Evolutionary conservation across 2,888 invertebrate species (phyloP).

Genomic region (Idaea biselata): DNA sequence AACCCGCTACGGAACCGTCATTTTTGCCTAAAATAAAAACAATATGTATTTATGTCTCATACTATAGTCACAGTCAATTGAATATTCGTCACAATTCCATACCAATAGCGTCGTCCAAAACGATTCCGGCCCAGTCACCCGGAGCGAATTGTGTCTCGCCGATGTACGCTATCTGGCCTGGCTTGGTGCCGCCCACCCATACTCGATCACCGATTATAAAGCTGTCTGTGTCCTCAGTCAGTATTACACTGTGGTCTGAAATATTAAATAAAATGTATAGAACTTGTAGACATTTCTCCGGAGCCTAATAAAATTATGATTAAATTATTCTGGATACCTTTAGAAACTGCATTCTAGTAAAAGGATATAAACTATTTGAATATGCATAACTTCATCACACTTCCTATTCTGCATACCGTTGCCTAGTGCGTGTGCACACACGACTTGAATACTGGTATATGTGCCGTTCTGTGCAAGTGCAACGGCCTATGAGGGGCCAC

Average conservation of each 20-base stretch:
- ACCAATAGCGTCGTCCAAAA: conserved; percentile 97
- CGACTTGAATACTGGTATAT: conserved; percentile 48
- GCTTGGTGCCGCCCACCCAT: conserved; percentile 95
- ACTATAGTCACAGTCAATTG: conserved; percentile 5
- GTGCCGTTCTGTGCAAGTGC: conserved; percentile 67
- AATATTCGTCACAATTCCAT: conserved; percentile 40
- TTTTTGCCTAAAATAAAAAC: conserved; percentile 89
- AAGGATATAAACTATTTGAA: conserved; percentile 49
- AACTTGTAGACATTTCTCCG: background rate
- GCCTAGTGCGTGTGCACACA: conserved; percentile 52
- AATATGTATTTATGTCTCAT: background rate
- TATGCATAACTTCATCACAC: conserved; percentile 52
- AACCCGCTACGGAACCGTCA: conserved; percentile 96
- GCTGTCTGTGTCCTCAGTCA: conserved; percentile 95
- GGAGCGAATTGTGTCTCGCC: conserved; percentile 98
- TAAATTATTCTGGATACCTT: conserved; percentile 14
- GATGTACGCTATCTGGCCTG: conserved; percentile 95
- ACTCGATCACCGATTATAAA: conserved; percentile 97
- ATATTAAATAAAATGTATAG: conserved; percentile 29
- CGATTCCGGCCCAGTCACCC: conserved; percentile 99
- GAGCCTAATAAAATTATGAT: conserved; percentile 14
- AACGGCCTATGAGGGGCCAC: conserved; percentile 55
- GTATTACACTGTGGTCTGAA: conserved; percentile 90
- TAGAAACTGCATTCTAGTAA: conserved; percentile 36
- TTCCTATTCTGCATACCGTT: conserved; percentile 55